A percentile compares a stretch with the other conserved stretches of the same genome.
phyloP scores from a whole-genome alignment of 2,888 invertebrate species.

The Sinodicranocentrus sp. region DNA sequence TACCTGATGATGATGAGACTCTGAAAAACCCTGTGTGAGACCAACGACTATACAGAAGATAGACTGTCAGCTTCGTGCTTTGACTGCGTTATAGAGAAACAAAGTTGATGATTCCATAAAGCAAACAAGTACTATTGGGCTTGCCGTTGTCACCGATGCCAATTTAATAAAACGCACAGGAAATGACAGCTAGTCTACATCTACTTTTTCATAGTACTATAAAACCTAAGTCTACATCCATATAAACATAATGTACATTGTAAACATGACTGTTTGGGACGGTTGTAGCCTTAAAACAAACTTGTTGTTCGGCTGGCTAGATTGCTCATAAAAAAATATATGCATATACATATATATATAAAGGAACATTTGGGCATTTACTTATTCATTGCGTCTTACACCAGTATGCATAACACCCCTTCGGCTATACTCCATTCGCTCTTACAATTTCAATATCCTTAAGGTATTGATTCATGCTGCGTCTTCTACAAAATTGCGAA shows the following conservation, averaged over 20 bases:
- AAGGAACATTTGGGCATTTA: neutral
- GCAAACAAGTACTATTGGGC: constrained; percentile 19
- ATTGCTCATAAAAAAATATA: neutral
- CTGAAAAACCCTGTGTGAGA: too few relatives aligned
- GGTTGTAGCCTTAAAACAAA: too few relatives aligned
- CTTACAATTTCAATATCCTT: neutral
- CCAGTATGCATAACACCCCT: neutral
- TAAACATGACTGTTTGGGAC: too few relatives aligned
- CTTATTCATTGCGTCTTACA: neutral
- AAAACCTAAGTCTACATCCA: too few relatives aligned
- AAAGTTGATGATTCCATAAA: neutral
- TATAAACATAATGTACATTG: too few relatives aligned
- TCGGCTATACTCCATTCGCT: neutral
- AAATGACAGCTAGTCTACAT: constrained; percentile 10
- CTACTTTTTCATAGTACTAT: too few relatives aligned
- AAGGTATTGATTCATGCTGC: neutral
- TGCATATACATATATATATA: neutral
- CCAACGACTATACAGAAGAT: too few relatives aligned
- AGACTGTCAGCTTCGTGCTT: too few relatives aligned
- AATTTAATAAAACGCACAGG: constrained; percentile 26
- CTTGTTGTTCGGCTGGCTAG: neutral
- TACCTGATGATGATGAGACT: too few relatives aligned
- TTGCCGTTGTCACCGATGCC: constrained; percentile 25
- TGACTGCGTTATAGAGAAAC: neutral
- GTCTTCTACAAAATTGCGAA: neutral